Evolutionary conservation across 2,113 vertebrate species (phyloP).

Genomic region (Eleginops maclovinus): DNA sequence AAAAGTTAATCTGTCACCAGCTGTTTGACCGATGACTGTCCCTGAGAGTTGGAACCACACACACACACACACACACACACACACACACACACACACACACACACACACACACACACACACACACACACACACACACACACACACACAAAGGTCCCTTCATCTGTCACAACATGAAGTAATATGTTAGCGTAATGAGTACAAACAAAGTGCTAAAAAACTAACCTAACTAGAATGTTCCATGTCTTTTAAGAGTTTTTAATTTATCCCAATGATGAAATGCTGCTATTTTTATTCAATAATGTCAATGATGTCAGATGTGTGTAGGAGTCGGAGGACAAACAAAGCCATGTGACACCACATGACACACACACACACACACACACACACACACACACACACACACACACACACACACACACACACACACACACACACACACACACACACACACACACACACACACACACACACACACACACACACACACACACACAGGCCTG

Average conservation of each 20-base stretch:
- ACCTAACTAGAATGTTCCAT: neutral
- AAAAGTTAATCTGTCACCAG: constrained; percentile 56
- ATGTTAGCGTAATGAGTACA: neutral
- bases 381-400: neutral
- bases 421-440: constrained; percentile 28
- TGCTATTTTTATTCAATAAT: constrained; percentile 15
- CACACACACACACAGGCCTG: constrained; percentile 29
- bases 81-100: neutral
- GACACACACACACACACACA: neutral
- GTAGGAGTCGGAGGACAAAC: constrained; percentile 30
- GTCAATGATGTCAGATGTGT: constrained; percentile 26
- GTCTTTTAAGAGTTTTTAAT: constrained; percentile 17
- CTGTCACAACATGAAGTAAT: neutral
- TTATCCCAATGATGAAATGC: neutral
- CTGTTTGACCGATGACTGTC: constrained; percentile 29
- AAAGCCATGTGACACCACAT: neutral
- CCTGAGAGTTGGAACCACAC: constrained; percentile 17
- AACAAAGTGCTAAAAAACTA: neutral
- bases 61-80: neutral
- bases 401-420: neutral
- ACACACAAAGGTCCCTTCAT: neutral
- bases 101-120: neutral
- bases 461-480: constrained; percentile 26
- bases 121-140: constrained; percentile 1
- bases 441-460: constrained; percentile 40